Percentiles rank a stretch among this genome's conserved stretches.
Evolutionary conservation across 2,888 invertebrate species (phyloP).

Genomic region (Acrobasis suavella): DNA sequence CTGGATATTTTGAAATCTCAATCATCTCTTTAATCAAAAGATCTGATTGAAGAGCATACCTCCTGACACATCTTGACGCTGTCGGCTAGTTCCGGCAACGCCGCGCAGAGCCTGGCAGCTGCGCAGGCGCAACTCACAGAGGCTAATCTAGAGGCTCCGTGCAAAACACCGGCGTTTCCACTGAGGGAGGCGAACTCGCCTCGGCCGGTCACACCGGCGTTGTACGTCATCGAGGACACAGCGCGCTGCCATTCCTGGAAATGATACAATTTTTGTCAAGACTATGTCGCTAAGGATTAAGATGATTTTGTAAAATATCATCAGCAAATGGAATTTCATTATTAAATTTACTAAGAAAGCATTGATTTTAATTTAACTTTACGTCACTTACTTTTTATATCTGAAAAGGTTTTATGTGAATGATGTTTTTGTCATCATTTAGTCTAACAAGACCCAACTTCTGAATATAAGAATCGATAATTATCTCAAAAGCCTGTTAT

Average conservation of each 20-base stretch:
- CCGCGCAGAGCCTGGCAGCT: slow-evolving; percentile 67
- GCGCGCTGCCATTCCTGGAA: slow-evolving; percentile 72
- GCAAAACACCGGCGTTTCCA: slow-evolving; percentile 70
- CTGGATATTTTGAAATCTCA: no score
- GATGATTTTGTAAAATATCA: no score
- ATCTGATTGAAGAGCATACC: slow-evolving; percentile 34
- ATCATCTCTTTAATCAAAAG: no score
- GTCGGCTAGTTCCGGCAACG: slow-evolving; percentile 57
- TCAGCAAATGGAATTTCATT: no score
- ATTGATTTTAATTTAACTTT: neutral
- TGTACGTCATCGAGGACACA: slow-evolving; percentile 55
- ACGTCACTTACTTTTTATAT: neutral
- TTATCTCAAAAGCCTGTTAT: neutral
- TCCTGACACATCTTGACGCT: slow-evolving; percentile 67
- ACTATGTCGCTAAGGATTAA: neutral
- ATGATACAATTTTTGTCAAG: neutral
- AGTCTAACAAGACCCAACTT: neutral
- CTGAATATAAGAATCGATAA: neutral
- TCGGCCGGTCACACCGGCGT: slow-evolving; percentile 31
- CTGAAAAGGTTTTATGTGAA: no score
- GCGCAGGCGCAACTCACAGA: slow-evolving; percentile 75
- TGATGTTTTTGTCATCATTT: no score
- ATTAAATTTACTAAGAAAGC: no score
- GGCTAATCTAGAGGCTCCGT: slow-evolving; percentile 71
- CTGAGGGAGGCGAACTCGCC: slow-evolving; percentile 37